Conservation (phyloP, 2,888 invertebrate species). For the Pristionchus arcanus region DNA sequence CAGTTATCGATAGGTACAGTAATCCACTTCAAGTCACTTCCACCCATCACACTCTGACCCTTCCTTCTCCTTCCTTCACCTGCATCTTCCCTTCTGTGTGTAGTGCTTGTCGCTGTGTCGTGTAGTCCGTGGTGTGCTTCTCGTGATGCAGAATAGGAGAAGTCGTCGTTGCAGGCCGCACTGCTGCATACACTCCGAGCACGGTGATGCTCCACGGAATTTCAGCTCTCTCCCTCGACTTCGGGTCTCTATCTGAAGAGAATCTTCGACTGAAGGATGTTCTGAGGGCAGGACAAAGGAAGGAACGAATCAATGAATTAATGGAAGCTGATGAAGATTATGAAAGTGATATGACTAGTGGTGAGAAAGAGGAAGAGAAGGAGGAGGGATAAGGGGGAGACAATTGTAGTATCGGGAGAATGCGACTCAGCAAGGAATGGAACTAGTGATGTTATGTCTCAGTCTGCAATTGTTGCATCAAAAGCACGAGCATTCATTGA, state of each 20-base stretch:
- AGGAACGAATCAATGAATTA: slow-evolving; percentile 60
- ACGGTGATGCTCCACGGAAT: slow-evolving; percentile 74
- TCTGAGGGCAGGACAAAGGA: slow-evolving; percentile 62
- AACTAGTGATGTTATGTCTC: not conserved
- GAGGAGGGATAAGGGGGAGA: not conserved
- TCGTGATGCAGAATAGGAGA: not conserved
- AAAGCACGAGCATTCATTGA: slow-evolving; percentile 66
- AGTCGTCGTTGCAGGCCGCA: slow-evolving; percentile 65
- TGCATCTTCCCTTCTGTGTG: slow-evolving; percentile 36
- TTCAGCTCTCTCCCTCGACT: slow-evolving; percentile 76
- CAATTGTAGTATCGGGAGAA: slow-evolving; percentile 47
- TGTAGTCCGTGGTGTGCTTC: not conserved
- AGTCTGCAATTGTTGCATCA: slow-evolving; percentile 35
- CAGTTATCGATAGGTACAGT: slow-evolving; percentile 2
- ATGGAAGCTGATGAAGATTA: slow-evolving; percentile 71
- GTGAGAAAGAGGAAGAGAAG: slow-evolving; percentile 37
- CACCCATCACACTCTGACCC: slow-evolving; percentile 3
- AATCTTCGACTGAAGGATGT: slow-evolving; percentile 71
- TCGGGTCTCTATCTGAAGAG: slow-evolving; percentile 72
- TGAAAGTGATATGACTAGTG: slow-evolving; percentile 70
- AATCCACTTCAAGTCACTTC: not conserved
- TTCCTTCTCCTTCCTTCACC: slow-evolving; percentile 6
- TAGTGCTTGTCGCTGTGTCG: slow-evolving; percentile 46
- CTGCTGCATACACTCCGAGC: slow-evolving; percentile 63
- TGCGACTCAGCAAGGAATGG: slow-evolving; percentile 28